A percentile compares a stretch with the other conserved stretches of the same genome.
phyloP scores from a whole-genome alignment of 2,888 invertebrate genomes.

The Gryllus longicercus region DNA sequence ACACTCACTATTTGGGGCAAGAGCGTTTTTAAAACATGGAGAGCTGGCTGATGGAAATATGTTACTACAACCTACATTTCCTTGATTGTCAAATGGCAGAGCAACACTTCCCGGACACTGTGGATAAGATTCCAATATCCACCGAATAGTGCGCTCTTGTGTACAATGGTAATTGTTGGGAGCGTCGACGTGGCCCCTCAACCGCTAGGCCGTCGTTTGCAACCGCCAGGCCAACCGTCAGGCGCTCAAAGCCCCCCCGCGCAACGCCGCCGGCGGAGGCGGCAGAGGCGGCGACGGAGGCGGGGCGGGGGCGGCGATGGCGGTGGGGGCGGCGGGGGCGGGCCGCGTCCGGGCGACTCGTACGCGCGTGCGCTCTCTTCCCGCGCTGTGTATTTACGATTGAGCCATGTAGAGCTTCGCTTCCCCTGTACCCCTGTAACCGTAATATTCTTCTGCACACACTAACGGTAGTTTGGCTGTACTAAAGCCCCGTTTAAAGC shows the following conservation, averaged over 20 bases:
- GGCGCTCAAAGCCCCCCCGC: not conserved
- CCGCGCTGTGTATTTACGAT: not conserved
- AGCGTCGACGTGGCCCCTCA: too few relatives aligned
- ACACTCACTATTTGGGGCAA: too few relatives aligned
- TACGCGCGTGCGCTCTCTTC: not conserved
- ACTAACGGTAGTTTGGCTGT: conserved; percentile 10
- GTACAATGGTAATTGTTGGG: too few relatives aligned
- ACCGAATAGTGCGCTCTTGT: too few relatives aligned
- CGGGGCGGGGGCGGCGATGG: not conserved
- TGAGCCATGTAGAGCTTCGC: conserved; percentile 3
- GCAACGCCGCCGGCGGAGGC: not conserved
- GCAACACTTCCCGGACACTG: too few relatives aligned
- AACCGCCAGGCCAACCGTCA: not conserved
- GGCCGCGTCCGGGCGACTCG: not conserved
- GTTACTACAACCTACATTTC: not conserved
- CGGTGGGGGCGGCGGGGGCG: too few relatives aligned
- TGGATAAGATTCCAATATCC: too few relatives aligned
- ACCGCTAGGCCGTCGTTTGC: not conserved
- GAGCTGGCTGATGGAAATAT: too few relatives aligned
- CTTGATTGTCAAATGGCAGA: not conserved
- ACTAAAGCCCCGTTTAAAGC: not conserved
- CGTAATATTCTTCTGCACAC: conserved; percentile 1
- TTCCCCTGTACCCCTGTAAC: not conserved
- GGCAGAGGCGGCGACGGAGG: not conserved
- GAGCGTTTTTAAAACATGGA: too few relatives aligned